Conservation (phyloP, 2,797 vertebrate species). For the Cossypha niveicapilla region DNA sequence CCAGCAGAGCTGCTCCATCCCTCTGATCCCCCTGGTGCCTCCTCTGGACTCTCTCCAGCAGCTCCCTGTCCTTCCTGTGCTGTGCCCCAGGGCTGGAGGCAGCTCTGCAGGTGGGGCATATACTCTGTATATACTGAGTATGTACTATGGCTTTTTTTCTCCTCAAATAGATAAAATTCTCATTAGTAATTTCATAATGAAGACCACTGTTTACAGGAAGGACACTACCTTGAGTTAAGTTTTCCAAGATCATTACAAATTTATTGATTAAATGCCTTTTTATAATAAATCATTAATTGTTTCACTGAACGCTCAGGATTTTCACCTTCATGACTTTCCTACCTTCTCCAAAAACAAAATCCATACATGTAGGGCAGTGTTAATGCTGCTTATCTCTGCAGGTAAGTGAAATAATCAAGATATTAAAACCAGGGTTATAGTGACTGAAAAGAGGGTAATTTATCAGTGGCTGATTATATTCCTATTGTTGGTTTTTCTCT, state of each 20-base stretch:
- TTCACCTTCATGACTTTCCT: neutral
- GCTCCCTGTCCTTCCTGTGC: neutral
- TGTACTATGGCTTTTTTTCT: neutral
- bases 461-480: neutral
- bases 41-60: neutral
- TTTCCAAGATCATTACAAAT: neutral
- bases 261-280: neutral
- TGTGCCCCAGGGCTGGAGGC: neutral
- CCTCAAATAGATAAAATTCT: neutral
- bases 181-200: neutral
- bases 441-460: neutral
- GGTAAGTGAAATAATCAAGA: neutral
- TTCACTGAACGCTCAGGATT: neutral
- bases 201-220: neutral
- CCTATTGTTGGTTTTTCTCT: neutral
- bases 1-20: neutral
- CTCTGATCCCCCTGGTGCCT: neutral
- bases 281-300: neutral
- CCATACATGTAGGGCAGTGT: neutral
- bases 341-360: neutral
- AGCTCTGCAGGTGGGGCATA: neutral
- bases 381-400: neutral
- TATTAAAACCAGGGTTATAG: neutral
- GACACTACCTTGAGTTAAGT: neutral
- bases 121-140: neutral